Evolutionary conservation across 2,113 vertebrate genomes (phyloP).

Genomic region (Amphiprion ocellaris): DNA sequence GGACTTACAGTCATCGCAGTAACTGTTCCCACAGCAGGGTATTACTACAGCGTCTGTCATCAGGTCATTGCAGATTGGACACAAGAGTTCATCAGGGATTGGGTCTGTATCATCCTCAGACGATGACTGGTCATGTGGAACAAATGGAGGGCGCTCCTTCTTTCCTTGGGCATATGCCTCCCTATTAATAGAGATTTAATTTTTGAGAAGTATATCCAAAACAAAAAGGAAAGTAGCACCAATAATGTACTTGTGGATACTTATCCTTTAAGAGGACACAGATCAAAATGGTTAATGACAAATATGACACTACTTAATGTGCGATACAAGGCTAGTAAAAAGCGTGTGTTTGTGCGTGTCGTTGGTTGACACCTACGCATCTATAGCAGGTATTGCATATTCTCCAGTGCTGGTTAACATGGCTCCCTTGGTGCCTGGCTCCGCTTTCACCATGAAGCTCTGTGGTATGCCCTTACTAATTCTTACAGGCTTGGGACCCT

Average conservation of each 20-base stretch:
- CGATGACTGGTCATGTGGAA: constrained; percentile 93
- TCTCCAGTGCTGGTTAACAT: constrained; percentile 99
- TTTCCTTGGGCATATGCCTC: constrained; percentile 98
- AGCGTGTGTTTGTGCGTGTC: neutral
- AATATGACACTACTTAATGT: neutral
- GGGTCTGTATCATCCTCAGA: constrained; percentile 96
- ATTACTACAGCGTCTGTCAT: constrained; percentile 98
- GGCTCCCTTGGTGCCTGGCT: constrained; percentile 96
- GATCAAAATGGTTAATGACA: neutral
- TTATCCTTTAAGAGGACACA: neutral
- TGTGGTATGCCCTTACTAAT: constrained; percentile 98
- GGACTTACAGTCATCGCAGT: constrained; percentile 98
- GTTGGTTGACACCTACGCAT: constrained; percentile 89
- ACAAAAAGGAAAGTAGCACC: neutral
- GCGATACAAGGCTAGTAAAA: neutral
- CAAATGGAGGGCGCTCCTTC: constrained; percentile 97
- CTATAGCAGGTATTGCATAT: constrained; percentile 97
- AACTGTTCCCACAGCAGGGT: constrained; percentile 99
- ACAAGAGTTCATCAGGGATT: constrained; percentile 95
- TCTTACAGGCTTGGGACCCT: constrained; percentile 93
- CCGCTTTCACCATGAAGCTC: constrained; percentile 99
- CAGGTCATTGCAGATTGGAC: constrained; percentile 97
- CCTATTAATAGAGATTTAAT: constrained; percentile 71
- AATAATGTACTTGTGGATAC: neutral
- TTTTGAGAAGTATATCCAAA: neutral